Evolutionary conservation across 2,797 vertebrate genomes (phyloP).

Genomic region (Aotus griseimembra): DNA sequence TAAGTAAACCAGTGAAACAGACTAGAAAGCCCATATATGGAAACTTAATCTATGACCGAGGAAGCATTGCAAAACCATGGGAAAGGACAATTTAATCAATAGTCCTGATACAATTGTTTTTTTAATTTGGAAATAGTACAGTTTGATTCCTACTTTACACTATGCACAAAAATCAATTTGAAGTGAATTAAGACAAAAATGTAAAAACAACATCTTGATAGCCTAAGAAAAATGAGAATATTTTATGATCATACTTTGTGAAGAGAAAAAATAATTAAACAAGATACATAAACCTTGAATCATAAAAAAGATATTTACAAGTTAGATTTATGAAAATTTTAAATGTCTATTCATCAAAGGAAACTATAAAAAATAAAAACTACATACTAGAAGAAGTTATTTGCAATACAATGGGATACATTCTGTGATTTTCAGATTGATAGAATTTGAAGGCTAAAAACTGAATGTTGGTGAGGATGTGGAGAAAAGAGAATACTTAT

Average conservation of each 20-base stretch:
- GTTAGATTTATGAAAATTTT: background rate
- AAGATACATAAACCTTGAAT: background rate
- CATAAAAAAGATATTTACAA: background rate
- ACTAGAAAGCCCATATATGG: background rate
- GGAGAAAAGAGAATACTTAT: background rate
- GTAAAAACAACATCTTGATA: background rate
- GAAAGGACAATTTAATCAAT: background rate
- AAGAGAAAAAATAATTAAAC: background rate
- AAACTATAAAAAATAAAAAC: background rate
- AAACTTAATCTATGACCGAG: background rate
- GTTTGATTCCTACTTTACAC: background rate
- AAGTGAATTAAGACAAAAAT: background rate
- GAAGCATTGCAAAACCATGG: background rate
- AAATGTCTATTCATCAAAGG: background rate
- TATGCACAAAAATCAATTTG: background rate
- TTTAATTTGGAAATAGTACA: background rate
- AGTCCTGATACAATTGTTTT: background rate
- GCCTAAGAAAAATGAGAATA: background rate
- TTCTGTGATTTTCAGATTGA: background rate
- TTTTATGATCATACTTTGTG: background rate
- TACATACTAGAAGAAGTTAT: background rate
- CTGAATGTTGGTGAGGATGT: background rate
- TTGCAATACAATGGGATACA: background rate
- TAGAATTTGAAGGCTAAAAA: background rate
- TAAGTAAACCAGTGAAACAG: background rate